Percentiles rank a stretch among this genome's conserved stretches.
Conservation (phyloP, 2,888 invertebrate genomes). For the Lysandra coridon region DNA sequence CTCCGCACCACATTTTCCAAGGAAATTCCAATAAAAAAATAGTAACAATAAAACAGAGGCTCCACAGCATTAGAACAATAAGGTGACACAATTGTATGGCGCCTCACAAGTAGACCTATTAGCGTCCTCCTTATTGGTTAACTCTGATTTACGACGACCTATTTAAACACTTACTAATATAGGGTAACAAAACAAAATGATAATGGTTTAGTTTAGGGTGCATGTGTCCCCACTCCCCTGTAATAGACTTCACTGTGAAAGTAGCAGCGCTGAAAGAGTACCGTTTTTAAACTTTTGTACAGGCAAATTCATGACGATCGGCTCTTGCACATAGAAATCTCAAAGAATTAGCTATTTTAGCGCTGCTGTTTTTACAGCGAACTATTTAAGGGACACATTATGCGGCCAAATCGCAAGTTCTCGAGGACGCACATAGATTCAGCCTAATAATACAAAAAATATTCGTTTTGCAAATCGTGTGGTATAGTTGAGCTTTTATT, state of each 20-base stretch:
- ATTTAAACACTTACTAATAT: background rate
- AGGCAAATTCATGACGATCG: too few relatives aligned
- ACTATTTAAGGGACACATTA: too few relatives aligned
- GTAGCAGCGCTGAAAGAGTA: too few relatives aligned
- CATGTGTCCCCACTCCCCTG: too few relatives aligned
- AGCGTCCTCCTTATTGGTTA: background rate
- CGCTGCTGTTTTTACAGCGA: too few relatives aligned
- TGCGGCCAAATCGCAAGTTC: too few relatives aligned
- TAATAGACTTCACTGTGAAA: too few relatives aligned
- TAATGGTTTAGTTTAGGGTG: background rate
- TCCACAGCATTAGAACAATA: slow-evolving; percentile 3
- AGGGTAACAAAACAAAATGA: background rate
- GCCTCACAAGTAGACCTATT: background rate
- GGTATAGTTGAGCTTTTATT: background rate
- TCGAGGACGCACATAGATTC: too few relatives aligned
- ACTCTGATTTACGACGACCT: slow-evolving; percentile 2
- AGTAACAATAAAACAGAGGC: background rate
- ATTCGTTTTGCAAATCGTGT: background rate
- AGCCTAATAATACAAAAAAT: too few relatives aligned
- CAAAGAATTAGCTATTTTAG: too few relatives aligned
- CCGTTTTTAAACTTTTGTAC: too few relatives aligned
- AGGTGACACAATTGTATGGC: slow-evolving; percentile 7
- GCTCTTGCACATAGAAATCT: too few relatives aligned
- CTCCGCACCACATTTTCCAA: background rate
- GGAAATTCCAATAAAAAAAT: background rate